Conservation (phyloP, 2,113 vertebrate genomes). For the Uropsilus gracilis region DNA sequence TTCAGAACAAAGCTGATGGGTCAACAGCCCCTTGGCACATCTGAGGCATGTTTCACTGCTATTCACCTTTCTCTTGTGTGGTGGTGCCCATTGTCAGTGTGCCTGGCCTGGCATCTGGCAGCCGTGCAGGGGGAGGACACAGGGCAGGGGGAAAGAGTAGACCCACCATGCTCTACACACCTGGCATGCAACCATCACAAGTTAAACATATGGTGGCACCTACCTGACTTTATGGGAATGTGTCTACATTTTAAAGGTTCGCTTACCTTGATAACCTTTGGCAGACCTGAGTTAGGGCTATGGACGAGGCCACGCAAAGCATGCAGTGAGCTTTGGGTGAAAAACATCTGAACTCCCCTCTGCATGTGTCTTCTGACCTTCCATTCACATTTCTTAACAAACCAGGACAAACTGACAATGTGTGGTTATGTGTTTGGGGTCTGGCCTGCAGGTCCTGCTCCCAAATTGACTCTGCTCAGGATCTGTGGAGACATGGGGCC, state of each 20-base stretch:
- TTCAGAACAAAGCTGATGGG: neutral
- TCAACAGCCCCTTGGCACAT: neutral
- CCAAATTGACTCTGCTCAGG: neutral
- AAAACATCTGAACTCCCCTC: neutral
- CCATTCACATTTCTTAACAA: neutral
- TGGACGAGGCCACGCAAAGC: neutral
- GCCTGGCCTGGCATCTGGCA: neutral
- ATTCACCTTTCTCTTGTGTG: neutral
- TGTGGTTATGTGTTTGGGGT: neutral
- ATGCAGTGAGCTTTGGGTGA: neutral
- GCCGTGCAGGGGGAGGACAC: neutral
- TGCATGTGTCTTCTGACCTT: neutral
- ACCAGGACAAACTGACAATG: neutral
- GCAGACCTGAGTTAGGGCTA: neutral
- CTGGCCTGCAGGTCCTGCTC: neutral
- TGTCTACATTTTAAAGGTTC: slow-evolving; percentile 4
- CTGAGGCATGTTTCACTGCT: fast-evolving
- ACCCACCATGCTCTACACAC: neutral
- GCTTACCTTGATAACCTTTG: slow-evolving; percentile 14
- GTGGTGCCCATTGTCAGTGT: neutral
- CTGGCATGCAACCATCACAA: neutral
- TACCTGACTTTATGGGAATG: neutral
- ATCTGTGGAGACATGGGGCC: neutral
- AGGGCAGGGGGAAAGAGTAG: neutral
- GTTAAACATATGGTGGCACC: neutral